Conservation (phyloP, 1,140 invertebrate species). For the Agraylea sexmaculata region DNA sequence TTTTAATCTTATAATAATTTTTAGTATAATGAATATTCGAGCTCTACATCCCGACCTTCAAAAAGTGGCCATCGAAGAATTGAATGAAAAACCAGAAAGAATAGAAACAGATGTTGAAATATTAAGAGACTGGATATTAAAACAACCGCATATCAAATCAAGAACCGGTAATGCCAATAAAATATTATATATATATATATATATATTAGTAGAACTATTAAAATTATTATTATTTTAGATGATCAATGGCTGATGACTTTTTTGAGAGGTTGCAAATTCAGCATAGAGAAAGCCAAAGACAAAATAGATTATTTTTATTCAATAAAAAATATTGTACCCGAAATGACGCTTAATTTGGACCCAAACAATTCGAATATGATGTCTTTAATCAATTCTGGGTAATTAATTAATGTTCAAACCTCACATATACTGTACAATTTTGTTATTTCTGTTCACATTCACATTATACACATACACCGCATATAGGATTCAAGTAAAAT, state of each 20-base stretch:
- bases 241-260: conserved; percentile 14
- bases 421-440: no score
- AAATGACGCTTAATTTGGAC: conserved; percentile 14
- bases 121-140: conserved; percentile 34
- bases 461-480: no score
- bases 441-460: no score
- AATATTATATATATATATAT: neutral
- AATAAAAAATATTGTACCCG: conserved; percentile 13
- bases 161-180: conserved; percentile 18
- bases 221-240: conserved; percentile 14
- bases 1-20: no score
- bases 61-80: conserved; percentile 27
- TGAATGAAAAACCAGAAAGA: conserved; percentile 32
- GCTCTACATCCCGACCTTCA: conserved; percentile 25
- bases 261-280: conserved; percentile 16
- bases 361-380: no score
- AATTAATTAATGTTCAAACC: no score
- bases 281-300: conserved; percentile 16
- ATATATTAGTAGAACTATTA: no score
- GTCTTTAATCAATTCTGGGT: no score
- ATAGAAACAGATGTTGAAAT: conserved; percentile 27
- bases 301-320: conserved; percentile 18
- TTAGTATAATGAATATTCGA: conserved; percentile 28
- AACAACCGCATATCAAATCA: conserved; percentile 33
- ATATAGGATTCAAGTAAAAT: no score